phyloP scores from a whole-genome alignment of 53 echinoderm and acorn worm genomes.

The Patiria pectinifera region DNA sequence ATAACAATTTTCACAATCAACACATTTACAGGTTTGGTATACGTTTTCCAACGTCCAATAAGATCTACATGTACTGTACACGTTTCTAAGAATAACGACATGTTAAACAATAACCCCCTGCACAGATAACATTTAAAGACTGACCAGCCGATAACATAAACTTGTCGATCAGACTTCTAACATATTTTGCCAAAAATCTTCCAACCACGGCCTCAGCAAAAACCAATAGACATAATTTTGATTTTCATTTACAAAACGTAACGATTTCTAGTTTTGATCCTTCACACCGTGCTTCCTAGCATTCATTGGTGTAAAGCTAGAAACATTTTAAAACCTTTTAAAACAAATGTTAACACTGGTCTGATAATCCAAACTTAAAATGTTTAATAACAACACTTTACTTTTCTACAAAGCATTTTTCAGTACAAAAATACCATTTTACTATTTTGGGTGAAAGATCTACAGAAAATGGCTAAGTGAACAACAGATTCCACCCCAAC shows the following conservation, averaged over 20 bases:
- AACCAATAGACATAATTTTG: no score
- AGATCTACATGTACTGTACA: not conserved
- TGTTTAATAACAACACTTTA: not conserved
- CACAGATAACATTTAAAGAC: not conserved
- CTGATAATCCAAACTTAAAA: not conserved
- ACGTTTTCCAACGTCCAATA: constrained; percentile 6
- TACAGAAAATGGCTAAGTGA: not conserved
- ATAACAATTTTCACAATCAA: constrained; percentile 52
- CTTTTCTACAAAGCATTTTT: not conserved
- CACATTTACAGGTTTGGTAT: constrained; percentile 45
- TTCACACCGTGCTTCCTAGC: not conserved
- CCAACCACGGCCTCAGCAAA: no score
- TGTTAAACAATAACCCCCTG: not conserved
- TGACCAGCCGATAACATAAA: not conserved
- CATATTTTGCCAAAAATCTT: no score
- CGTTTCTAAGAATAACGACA: not conserved
- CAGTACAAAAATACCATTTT: not conserved
- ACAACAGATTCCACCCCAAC: not conserved
- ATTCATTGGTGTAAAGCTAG: not conserved
- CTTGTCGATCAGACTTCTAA: no score
- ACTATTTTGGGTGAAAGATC: not conserved
- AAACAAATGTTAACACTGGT: not conserved
- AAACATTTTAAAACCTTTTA: not conserved
- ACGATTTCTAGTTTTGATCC: no score
- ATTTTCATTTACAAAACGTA: no score